Conservation (phyloP, 2,797 vertebrate genomes). For the Vireo griseus region DNA sequence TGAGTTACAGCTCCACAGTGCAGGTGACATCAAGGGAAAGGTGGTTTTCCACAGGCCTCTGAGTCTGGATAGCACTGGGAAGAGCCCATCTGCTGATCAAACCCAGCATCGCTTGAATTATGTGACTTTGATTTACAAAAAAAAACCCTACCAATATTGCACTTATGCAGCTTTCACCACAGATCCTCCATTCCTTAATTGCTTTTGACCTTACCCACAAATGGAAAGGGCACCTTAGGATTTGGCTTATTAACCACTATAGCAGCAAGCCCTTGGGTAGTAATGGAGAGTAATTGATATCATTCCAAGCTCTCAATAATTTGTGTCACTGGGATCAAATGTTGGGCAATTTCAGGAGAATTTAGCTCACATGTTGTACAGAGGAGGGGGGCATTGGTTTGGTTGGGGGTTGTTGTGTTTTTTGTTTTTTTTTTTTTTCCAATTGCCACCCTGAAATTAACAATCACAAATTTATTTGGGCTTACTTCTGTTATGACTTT, state of each 20-base stretch:
- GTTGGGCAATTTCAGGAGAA: background rate
- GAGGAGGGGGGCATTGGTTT: rapidly evolving
- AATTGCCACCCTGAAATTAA: background rate
- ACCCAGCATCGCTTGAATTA: background rate
- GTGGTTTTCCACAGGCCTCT: background rate
- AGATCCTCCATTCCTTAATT: background rate
- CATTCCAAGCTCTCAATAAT: background rate
- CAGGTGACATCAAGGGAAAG: background rate
- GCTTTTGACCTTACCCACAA: conserved; percentile 25
- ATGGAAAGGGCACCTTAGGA: conserved; percentile 21
- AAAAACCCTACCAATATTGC: background rate
- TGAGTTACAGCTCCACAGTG: background rate
- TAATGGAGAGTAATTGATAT: conserved; percentile 40
- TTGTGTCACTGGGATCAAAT: conserved; percentile 13
- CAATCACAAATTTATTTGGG: background rate
- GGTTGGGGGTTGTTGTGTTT: background rate
- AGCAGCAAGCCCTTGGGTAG: background rate
- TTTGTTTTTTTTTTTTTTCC: background rate
- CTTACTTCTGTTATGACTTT: background rate
- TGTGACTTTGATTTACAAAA: background rate
- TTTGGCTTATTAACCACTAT: conserved; percentile 39
- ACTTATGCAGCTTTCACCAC: background rate
- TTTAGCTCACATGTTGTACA: background rate
- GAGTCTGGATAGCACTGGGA: background rate
- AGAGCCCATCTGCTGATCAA: background rate